These are phyloP conservation scores for Mobula birostris DNA, from an alignment of 2,113 vertebrate genomes.

Conservation along the genomic window DNA sequence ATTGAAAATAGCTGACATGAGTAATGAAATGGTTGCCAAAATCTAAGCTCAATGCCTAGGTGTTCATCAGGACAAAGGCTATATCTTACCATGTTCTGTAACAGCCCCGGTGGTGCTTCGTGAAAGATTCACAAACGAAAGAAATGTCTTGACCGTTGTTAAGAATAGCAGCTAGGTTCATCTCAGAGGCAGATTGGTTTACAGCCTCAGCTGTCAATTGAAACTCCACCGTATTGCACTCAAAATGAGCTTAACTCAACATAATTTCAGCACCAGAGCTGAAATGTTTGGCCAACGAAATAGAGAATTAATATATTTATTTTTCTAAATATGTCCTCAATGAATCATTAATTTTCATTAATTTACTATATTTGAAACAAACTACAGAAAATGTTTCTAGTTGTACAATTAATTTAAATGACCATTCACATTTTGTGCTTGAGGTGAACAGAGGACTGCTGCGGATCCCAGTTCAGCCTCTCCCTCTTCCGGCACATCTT, in stretches of 20 bases:
- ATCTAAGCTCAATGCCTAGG: background rate
- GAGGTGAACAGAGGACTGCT: background rate
- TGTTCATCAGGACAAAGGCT: background rate
- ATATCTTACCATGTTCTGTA: background rate
- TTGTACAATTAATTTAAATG: background rate
- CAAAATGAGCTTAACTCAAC: background rate
- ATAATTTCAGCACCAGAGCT: background rate
- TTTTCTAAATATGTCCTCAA: background rate
- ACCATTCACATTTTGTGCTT: background rate
- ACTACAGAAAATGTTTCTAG: background rate
- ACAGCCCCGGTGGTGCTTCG: background rate
- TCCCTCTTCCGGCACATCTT: background rate
- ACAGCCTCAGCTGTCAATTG: background rate
- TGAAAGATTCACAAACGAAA: constrained; percentile 1
- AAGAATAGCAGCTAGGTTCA: background rate
- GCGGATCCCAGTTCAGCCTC: background rate
- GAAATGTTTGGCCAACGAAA: background rate
- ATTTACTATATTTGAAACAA: background rate
- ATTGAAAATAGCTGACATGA: background rate
- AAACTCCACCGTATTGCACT: background rate
- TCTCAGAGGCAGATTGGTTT: constrained; percentile 3
- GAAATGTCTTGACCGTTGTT: background rate
- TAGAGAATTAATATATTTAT: background rate
- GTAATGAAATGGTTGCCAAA: background rate
- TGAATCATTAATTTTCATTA: background rate